A percentile compares a stretch with the other conserved stretches of the same genome.
phyloP scores from a whole-genome alignment of 2,888 invertebrate genomes.

The Harpagoxenus sublaevis region DNA sequence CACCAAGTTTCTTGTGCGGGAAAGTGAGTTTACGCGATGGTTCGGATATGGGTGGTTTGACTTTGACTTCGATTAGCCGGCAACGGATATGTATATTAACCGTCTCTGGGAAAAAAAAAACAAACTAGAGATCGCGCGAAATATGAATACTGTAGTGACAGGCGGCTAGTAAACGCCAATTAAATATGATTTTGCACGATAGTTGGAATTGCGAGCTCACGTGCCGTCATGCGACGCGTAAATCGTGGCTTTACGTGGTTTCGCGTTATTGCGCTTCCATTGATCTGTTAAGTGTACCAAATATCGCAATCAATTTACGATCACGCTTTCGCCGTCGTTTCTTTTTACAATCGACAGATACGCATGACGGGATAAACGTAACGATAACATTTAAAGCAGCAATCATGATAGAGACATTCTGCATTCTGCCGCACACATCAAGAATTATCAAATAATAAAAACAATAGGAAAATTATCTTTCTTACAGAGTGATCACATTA shows the following conservation, averaged over 20 bases:
- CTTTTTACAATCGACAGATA: not conserved
- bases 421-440: not conserved
- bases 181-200: conserved; percentile 36
- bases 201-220: conserved; percentile 11
- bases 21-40: conserved; percentile 41
- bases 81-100: conserved; percentile 54
- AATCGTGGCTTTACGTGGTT: conserved; percentile 11
- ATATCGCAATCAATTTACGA: conserved; percentile 35
- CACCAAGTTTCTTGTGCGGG: not conserved
- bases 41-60: conserved; percentile 3
- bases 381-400: not conserved
- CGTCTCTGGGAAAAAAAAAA: not conserved
- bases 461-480: not conserved
- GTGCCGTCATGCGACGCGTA: conserved; percentile 18
- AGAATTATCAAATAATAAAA: not conserved
- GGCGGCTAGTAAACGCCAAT: conserved; percentile 46
- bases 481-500: not conserved
- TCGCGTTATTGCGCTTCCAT: conserved; percentile 21
- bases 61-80: conserved; percentile 60
- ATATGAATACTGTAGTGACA: conserved; percentile 32
- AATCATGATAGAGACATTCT: not conserved
- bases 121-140: conserved; percentile 35
- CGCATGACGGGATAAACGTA: not conserved
- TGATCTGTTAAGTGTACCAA: conserved; percentile 29
- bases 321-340: not conserved